Evolutionary conservation across 1,140 invertebrate species (phyloP), one percentile per base, ranked within the genome.

Genomic region (Diuraphis noxia): DNA sequence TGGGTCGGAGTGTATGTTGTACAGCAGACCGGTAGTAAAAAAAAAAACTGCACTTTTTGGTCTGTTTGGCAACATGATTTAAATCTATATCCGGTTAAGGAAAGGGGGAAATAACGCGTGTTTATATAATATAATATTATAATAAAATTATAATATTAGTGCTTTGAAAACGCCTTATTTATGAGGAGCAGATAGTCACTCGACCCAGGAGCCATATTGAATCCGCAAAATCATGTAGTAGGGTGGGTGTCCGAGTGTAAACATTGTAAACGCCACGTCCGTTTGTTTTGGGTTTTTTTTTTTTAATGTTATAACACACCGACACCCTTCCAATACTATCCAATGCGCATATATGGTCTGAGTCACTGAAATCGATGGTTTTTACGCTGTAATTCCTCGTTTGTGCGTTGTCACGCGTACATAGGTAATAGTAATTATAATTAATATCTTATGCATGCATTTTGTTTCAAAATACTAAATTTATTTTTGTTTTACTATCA

Each of bases 91-190:
- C 46, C 34, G 23, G 34, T 52, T 6, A 3, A 23, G 19, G 34
- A 1, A 4, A 43, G 25, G 85, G 46, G 46, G 7, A 38, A 85
- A 3, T 5, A n/a, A 72, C 38, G 38, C 40, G 36, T 81, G 36
- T 38, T 38, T 86, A 36, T 49, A 36, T 17, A 36, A 8, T 9
- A 86, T 43, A 4, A 86, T 85, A 40, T 81, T 81, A 49, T 52
- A 38, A 86, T 49, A 38, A 13, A 86, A 86, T 85, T 85, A 85
- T 86, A 86, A 52, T 86, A 52, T 86, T 52, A 86, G 34, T 86
- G 1, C 23, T 30, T 4, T 85, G 30, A 2, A 34, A 85, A 85
- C 84, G 46, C 41, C 84, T n/a, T 34, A 85, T 46, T 85, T 40
- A 46, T 19, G 52, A 3, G 52, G 49, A 63, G 36, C 52, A 88